These are phyloP conservation scores for Bucco capensis DNA, from an alignment of 2,113 vertebrate genomes.

Conservation along the genomic window DNA sequence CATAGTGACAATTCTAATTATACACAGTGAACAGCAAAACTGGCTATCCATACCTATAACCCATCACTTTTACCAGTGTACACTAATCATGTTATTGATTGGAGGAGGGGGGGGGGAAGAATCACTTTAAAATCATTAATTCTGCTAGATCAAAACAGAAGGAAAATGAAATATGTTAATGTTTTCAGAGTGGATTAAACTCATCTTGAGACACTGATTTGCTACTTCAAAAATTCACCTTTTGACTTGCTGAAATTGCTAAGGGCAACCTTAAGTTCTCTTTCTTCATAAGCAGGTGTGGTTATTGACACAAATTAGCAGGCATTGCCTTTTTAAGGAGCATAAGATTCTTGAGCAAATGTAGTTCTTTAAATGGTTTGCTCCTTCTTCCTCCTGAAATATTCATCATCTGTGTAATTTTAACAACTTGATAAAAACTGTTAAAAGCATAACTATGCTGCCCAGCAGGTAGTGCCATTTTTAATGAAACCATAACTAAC, in stretches of 20 bases:
- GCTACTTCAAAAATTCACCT: neutral
- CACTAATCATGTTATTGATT: neutral
- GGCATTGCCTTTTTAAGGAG: constrained; percentile 40
- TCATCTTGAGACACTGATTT: neutral
- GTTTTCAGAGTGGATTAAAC: neutral
- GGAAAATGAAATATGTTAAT: no score
- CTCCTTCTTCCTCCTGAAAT: constrained; percentile 74
- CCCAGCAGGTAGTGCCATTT: constrained; percentile 75
- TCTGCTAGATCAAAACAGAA: no score
- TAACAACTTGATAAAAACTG: constrained; percentile 76
- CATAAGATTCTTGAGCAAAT: constrained; percentile 26
- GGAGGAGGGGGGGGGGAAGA: neutral
- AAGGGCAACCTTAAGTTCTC: constrained; percentile 5
- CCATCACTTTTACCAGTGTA: neutral
- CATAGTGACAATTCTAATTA: neutral
- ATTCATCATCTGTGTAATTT: constrained; percentile 74
- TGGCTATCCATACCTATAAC: neutral
- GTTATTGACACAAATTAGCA: constrained; percentile 57
- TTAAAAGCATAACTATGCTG: constrained; percentile 78
- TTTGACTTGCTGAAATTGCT: neutral
- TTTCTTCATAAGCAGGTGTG: constrained; percentile 11
- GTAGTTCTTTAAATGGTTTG: constrained; percentile 62
- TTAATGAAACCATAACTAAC: constrained; percentile 68
- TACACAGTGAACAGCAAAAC: neutral
- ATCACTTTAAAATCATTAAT: neutral